Percentiles rank a stretch among this genome's conserved stretches.
These are phyloP conservation scores for Aphelenchoides fujianensis DNA, from an alignment of 1,140 invertebrate species.

Conservation along the genomic window DNA sequence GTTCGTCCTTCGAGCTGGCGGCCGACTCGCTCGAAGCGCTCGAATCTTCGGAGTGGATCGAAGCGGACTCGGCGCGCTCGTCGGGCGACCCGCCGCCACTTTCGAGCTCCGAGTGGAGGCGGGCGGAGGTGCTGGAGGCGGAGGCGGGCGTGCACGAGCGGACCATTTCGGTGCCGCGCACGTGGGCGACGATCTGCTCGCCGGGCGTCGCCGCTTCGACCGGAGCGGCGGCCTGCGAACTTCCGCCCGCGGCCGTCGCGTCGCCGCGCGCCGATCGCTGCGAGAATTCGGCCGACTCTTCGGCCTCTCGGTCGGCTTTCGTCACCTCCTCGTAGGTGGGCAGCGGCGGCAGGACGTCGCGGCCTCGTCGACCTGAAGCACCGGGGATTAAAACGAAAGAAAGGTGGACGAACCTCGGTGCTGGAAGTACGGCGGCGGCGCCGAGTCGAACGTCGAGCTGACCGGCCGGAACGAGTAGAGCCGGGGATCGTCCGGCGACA, in stretches of 20 bases:
- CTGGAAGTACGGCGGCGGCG: slow-evolving; percentile 55
- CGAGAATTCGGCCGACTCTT: not conserved
- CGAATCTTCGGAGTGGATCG: not conserved
- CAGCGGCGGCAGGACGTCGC: slow-evolving; percentile 55
- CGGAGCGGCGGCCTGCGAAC: too few relatives aligned
- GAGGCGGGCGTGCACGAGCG: not conserved
- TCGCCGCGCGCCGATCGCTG: not conserved
- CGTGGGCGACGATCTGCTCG: slow-evolving; percentile 11
- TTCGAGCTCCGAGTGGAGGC: not conserved
- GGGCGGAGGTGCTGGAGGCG: not conserved
- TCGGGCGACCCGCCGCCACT: not conserved
- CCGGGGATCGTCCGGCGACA: slow-evolving; percentile 32
- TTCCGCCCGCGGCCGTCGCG: too few relatives aligned
- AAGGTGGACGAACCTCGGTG: too few relatives aligned
- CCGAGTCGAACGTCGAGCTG: slow-evolving; percentile 32
- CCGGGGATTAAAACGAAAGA: too few relatives aligned
- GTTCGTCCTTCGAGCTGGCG: not conserved
- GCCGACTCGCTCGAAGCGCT: not conserved
- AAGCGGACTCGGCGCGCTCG: not conserved
- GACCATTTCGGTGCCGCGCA: slow-evolving; percentile 20
- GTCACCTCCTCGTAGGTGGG: too few relatives aligned
- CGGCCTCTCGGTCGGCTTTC: not conserved
- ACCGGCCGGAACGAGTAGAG: slow-evolving; percentile 30
- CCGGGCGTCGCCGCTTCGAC: not conserved
- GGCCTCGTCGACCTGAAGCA: slow-evolving; percentile 27